A percentile compares a stretch with the other conserved stretches of the same genome.
phyloP scores from a whole-genome alignment of 2,113 vertebrate genomes.

The Bujurquina vittata region DNA sequence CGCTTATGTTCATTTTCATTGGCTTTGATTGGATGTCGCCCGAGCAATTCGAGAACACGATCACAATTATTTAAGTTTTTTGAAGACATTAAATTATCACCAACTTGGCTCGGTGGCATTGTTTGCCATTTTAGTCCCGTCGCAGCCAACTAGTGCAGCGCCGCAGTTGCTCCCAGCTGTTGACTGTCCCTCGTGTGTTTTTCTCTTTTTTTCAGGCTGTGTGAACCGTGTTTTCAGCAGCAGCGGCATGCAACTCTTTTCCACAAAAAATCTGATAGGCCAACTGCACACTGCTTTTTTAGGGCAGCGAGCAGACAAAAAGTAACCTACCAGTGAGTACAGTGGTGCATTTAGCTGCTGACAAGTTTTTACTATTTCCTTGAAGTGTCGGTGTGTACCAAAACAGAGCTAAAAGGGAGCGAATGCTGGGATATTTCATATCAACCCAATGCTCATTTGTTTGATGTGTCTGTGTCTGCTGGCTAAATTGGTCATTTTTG shows the following conservation, averaged over 20 bases:
- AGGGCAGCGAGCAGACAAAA: neutral
- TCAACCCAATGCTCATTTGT: neutral
- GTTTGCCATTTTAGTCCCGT: neutral
- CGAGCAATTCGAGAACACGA: neutral
- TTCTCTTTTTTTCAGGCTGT: neutral
- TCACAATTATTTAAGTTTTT: neutral
- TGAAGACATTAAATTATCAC: neutral
- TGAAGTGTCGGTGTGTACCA: constrained; percentile 5
- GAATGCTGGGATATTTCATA: neutral
- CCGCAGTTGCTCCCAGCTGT: neutral
- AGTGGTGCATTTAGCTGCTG: neutral
- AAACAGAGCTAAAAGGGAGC: neutral
- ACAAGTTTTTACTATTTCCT: neutral
- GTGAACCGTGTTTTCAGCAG: constrained; percentile 10
- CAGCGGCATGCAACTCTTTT: neutral
- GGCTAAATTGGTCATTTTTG: neutral
- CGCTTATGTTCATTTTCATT: too few species aligned
- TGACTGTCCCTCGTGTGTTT: neutral
- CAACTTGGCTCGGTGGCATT: neutral
- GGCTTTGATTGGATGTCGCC: neutral
- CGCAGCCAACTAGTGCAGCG: neutral
- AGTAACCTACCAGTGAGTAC: neutral
- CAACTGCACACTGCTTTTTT: neutral
- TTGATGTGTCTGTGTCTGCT: neutral
- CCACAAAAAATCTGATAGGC: neutral